These are phyloP conservation scores for Oriolus oriolus DNA, from an alignment of 2,113 vertebrate species.

Conservation along the genomic window DNA sequence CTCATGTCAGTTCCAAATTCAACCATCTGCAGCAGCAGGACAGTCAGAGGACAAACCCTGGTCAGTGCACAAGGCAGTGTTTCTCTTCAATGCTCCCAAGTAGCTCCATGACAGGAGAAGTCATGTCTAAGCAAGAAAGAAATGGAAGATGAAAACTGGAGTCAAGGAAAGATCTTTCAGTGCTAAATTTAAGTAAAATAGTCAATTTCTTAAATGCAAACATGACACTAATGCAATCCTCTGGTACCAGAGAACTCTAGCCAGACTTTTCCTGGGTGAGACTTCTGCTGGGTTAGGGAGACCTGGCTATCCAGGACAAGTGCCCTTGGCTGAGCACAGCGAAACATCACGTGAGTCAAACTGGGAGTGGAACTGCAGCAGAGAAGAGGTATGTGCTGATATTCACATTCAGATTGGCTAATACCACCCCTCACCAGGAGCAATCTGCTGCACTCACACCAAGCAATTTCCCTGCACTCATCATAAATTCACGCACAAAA, in stretches of 20 bases:
- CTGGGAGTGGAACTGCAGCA: fast-evolving
- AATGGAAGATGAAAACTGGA: background rate
- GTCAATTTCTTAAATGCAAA: background rate
- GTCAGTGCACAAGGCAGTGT: background rate
- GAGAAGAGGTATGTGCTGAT: fast-evolving
- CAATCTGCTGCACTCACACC: background rate
- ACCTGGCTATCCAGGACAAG: background rate
- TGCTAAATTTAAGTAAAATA: background rate
- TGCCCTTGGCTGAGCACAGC: fast-evolving
- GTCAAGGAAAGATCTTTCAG: background rate
- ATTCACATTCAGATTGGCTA: background rate
- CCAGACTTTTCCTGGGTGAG: background rate
- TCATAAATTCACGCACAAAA: background rate
- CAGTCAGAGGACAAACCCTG: background rate
- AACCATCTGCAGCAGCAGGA: background rate
- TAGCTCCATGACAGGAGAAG: background rate
- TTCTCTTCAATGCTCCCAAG: background rate
- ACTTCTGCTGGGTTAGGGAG: background rate
- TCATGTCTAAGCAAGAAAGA: background rate
- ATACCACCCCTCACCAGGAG: fast-evolving
- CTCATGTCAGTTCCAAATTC: background rate
- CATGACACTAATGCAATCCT: background rate
- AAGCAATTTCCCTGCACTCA: background rate
- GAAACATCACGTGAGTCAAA: background rate
- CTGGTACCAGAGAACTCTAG: background rate